Base-by-base conservation (phyloP, 1,140 invertebrate genomes). In the Idris sp. region DNA sequence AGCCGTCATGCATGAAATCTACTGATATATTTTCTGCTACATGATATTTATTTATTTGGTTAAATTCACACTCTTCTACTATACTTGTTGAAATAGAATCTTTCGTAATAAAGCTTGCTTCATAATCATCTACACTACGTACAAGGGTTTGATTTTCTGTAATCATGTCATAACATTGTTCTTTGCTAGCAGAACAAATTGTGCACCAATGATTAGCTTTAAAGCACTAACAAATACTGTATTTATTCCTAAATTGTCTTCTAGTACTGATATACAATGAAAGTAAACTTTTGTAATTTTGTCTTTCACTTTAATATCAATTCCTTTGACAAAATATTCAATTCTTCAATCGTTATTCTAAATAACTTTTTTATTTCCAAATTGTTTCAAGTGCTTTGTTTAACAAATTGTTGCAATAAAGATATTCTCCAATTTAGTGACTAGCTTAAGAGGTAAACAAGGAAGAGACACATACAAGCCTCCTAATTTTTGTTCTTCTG, bases 351-450 rank as follows among this genome's bases (percentile, higher is more conserved):
- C 3, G 36, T 40, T 4, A 18, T 19, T 1, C 1, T 2, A 18
- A 40, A 40, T 9, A 38, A 40, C 2, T 4, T 19, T 40, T 18
- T 40, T 1, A 18, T 40, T 40, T 6, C 36, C 36, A 19, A 40
- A 40, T 18, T 18, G 1, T 16, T 19, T 18, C 8, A 40, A 19
- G 10, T 40, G 15, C 10, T 40, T 40, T 7, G 36, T 40, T 8
- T 40, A 40, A 6, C 36, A 40, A 40, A 40, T 1, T 7, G 16
- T 40, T 9, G 36, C 18, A 40, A 40, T 19, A 18, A 40, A 40
- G 19, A 40, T 40, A 9, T 40, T 40, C 9, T 40, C 36, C n/a
- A 40, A n/a, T n/a, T 40, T 40, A 19, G 15, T 16, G 18, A 40
- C n/a, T n/a, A n/a, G n/a, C n/a, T n/a, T n/a, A n/a, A n/a, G n/a